Base-by-base conservation (phyloP, 2,113 vertebrate species). In the Menidia beryllina region DNA sequence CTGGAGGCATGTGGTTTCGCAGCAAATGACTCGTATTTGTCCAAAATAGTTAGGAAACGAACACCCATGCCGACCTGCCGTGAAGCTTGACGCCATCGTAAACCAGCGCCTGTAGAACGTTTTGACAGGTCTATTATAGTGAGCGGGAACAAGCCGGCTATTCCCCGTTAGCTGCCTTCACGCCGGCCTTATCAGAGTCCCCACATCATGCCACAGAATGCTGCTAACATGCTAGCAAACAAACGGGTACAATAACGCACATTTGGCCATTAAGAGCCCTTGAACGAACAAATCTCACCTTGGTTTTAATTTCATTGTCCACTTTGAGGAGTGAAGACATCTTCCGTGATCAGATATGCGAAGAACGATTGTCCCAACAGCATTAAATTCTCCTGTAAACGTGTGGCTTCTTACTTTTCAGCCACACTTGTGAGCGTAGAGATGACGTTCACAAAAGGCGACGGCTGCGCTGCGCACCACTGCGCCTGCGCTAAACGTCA, bases 251-350 rank as follows among this genome's bases (percentile, higher is more conserved):
- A 72, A 72, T 49, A 87, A 83, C 58, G 27, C 41, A 41, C 24
- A 24, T 30, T 10, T 2, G 1, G 30, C 38, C 9, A 9, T 48
- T 2, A 24, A n/a, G 17, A 0, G 14, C 2, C 0, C 20, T 0
- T 15, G 3, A 19, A 21, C 34, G 12, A 8, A 13, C 19, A 0
- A 20, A 3, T 0, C 70, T 82, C 90, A 97, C 96, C 96, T 97
- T 96, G 56, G 93, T 94, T 92, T 97, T 97, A 86, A 98, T 95
- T 92, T 95, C 96, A 94, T 94, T 96, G 91, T 97, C 96, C 94
- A 98, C 95, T 84, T 98, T 98, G 78, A 98, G 95, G 80, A 97
- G 93, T 78, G 96, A 97, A 93, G 96, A 96, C 96, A 97, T 97
- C 65, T 90, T 94, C 90, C 68, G 88, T 27, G 61, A 13, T 89